Evolutionary conservation across 1,140 invertebrate genomes (phyloP).

Genomic region (Steinernema khuongi): DNA sequence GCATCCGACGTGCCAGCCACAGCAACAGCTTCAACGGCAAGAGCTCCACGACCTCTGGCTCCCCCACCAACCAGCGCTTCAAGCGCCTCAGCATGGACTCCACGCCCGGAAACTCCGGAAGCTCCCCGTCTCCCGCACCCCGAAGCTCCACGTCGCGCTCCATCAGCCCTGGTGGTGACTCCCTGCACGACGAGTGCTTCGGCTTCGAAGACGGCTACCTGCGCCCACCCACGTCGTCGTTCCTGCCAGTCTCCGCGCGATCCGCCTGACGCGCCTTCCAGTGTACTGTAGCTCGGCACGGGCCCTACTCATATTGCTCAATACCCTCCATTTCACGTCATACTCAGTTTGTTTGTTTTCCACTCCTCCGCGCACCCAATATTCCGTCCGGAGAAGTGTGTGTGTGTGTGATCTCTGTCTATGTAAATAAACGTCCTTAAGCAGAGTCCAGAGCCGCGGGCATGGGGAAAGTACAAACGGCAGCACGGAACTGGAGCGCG

Average conservation of each 20-base stretch:
- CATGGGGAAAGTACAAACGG: too few species aligned
- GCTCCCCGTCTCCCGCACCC: neutral
- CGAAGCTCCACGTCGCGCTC: neutral
- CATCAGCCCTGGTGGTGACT: neutral
- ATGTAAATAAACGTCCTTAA: too few species aligned
- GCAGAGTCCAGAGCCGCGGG: too few species aligned
- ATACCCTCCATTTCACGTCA: neutral
- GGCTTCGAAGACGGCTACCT: neutral
- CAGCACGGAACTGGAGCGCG: too few species aligned
- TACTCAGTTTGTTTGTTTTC: too few species aligned
- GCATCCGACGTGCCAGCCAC: neutral
- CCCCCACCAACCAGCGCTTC: neutral
- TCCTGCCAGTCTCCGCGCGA: neutral
- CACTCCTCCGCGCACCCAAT: too few species aligned
- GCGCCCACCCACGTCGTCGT: neutral
- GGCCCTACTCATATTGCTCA: neutral
- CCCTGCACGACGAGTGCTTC: neutral
- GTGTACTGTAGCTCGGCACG: neutral
- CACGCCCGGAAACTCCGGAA: neutral
- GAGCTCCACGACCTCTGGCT: neutral
- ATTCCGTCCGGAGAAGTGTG: too few species aligned
- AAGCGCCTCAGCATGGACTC: conserved; percentile 11
- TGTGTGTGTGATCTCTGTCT: too few species aligned
- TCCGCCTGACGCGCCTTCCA: neutral
- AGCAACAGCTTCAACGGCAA: conserved; percentile 9